Base-by-base conservation (phyloP, 2,797 vertebrate species). In the Hafferia zeledoni region DNA sequence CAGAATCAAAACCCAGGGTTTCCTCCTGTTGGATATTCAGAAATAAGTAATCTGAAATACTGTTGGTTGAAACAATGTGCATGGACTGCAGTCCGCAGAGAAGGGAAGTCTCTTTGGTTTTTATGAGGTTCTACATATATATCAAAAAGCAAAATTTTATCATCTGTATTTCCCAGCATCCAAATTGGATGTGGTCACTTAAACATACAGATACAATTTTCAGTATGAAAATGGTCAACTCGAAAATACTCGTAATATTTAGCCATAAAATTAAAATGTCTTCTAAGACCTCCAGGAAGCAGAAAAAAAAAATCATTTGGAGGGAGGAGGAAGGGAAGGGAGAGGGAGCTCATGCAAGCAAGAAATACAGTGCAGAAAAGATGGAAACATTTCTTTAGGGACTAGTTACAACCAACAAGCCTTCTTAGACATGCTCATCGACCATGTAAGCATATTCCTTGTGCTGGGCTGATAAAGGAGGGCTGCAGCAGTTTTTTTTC, bases 381-480 rank as follows among this genome's bases (percentile, higher is more conserved):
- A 90, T 90, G 93, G 93, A 90, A 97, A 84, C 95, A 94, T 96
- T 97, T 94, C 95, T 97, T 96, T 83, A 95, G 94, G 96, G 94
- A 96, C 89, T 91, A 95, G 93, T 94, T 96, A 95, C 94, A 95
- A 97, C 89, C 94, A 96, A 95, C 95, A 96, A 95, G 93, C 94
- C 94, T 94, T 97, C 94, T 97, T 97, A 97, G 97, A 96, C 96
- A 97, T 96, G 96, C 96, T 96, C 94, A 97, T 93, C 83, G 67
- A 95, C 97, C 94, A 96, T 97, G 96, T 97, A 97, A 97, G 96
- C 92, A 94, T 96, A 97, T 97, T 97, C 96, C 96, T 95, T 96
- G 96, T 95, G 96, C 87, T 72, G 81, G 87, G 84, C 95, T 96
- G 96, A 97, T 97, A 97, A 97, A 97, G 83, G 65, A 94, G 82